Percentiles rank a stretch among this genome's conserved stretches.
Conservation (phyloP, 1,140 invertebrate species). For the Drosophila arawakana region DNA sequence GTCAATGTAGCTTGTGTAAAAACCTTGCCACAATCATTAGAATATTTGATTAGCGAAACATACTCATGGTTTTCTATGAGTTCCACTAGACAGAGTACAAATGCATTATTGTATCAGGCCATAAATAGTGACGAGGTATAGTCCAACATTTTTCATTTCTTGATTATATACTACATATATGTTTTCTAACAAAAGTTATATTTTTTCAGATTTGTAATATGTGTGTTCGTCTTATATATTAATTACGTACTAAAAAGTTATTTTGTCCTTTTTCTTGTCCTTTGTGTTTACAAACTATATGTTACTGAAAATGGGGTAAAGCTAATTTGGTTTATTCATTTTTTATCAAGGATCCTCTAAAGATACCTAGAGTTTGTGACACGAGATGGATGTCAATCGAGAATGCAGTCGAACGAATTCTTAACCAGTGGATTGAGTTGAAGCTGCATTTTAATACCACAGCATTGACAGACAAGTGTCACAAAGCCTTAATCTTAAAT, state of each 20-base stretch:
- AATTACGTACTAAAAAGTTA: no score
- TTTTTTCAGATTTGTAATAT: not conserved
- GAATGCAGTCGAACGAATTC: slow-evolving; percentile 3
- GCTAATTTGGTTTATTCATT: not conserved
- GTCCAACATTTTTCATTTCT: no score
- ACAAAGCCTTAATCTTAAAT: slow-evolving; percentile 26
- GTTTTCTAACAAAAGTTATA: no score
- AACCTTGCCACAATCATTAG: not conserved
- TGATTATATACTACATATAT: no score
- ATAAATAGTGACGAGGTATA: no score
- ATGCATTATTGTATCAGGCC: no score
- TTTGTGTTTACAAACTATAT: no score
- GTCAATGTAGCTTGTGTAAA: not conserved
- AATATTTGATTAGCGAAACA: no score
- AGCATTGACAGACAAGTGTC: slow-evolving; percentile 4
- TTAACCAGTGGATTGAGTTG: slow-evolving; percentile 8
- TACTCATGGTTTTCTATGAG: not conserved
- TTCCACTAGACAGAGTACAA: no score
- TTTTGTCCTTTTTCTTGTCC: no score
- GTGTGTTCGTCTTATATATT: not conserved
- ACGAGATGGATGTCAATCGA: slow-evolving; percentile 7
- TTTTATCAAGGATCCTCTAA: slow-evolving; percentile 1
- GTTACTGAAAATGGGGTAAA: not conserved
- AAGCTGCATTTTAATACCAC: slow-evolving; percentile 1
- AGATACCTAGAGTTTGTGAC: slow-evolving; percentile 7